Evolutionary conservation across 2,113 vertebrate species (phyloP).

Genomic region (Spea multiplicata): DNA sequence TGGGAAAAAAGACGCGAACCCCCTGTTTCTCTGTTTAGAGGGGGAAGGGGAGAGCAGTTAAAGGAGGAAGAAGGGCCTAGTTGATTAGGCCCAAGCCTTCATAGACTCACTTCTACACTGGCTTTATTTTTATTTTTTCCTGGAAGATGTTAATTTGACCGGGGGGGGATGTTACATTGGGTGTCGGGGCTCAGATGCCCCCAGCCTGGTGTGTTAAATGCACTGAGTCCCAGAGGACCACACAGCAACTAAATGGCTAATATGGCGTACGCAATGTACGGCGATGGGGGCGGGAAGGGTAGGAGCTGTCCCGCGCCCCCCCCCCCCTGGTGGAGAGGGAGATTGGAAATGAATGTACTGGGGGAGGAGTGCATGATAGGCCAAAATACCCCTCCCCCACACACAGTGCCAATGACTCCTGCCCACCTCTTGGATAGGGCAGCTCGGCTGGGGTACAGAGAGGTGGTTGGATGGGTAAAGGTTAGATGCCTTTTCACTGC

Average conservation of each 20-base stretch:
- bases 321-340: neutral
- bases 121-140: constrained; percentile 40
- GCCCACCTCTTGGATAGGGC: neutral
- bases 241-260: constrained; percentile 9
- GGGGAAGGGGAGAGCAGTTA: constrained; percentile 11
- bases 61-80: constrained; percentile 31
- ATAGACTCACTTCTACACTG: constrained; percentile 41
- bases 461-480: neutral
- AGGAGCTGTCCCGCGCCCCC: constrained; percentile 5
- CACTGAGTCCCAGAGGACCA: constrained; percentile 28
- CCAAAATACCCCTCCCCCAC: constrained; percentile 26
- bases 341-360: constrained; percentile 23
- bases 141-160: constrained; percentile 16
- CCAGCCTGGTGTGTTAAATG: constrained; percentile 23
- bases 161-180: constrained; percentile 10
- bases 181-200: neutral
- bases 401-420: constrained; percentile 41
- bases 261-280: neutral
- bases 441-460: neutral
- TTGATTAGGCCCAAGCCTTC: constrained; percentile 39
- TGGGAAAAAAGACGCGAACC: constrained; percentile 11
- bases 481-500: constrained; percentile 19
- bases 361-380: constrained; percentile 23
- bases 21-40: constrained; percentile 36
- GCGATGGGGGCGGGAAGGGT: neutral